Conservation (phyloP, 2,113 vertebrate species). For the Leucopsar rothschildi region DNA sequence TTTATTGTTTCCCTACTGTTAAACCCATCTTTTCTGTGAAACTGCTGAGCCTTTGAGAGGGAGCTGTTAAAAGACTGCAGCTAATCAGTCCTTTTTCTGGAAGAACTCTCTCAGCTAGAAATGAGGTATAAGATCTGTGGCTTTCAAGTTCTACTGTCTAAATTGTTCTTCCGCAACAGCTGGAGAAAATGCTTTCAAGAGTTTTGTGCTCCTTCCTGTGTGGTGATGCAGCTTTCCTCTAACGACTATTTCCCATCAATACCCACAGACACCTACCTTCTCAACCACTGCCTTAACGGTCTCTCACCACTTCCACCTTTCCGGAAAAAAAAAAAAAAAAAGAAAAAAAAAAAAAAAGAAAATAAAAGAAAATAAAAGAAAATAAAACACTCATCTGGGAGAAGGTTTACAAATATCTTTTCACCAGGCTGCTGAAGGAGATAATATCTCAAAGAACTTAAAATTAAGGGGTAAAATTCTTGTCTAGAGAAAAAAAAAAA, state of each 20-base stretch:
- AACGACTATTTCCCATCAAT: slow-evolving; percentile 91
- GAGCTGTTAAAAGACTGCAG: not conserved
- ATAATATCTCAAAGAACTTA: slow-evolving; percentile 78
- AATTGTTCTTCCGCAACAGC: slow-evolving; percentile 71
- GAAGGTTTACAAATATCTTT: slow-evolving; percentile 54
- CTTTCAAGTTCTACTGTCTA: slow-evolving; percentile 61
- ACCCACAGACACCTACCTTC: slow-evolving; percentile 87
- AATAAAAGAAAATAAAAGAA: not conserved
- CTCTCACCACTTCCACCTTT: slow-evolving; percentile 90
- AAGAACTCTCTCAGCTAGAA: slow-evolving; percentile 8
- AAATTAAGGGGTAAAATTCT: slow-evolving; percentile 43
- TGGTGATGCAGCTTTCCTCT: slow-evolving; percentile 74
- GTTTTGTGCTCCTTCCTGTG: slow-evolving; percentile 76
- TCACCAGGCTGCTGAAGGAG: slow-evolving; percentile 67
- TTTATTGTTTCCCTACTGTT: slow-evolving; percentile 2
- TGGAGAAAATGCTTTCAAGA: slow-evolving; percentile 78
- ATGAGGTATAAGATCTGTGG: slow-evolving; percentile 29
- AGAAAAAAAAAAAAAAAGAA: not conserved
- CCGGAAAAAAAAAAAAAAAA: not conserved
- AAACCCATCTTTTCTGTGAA: not conserved
- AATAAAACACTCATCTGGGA: slow-evolving; percentile 16
- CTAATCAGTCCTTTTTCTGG: slow-evolving; percentile 9
- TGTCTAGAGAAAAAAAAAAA: not conserved
- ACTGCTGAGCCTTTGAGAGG: not conserved
- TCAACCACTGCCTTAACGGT: slow-evolving; percentile 90